Evolutionary conservation across 2,888 invertebrate genomes (phyloP).

Genomic region (Agrypnus murinus): DNA sequence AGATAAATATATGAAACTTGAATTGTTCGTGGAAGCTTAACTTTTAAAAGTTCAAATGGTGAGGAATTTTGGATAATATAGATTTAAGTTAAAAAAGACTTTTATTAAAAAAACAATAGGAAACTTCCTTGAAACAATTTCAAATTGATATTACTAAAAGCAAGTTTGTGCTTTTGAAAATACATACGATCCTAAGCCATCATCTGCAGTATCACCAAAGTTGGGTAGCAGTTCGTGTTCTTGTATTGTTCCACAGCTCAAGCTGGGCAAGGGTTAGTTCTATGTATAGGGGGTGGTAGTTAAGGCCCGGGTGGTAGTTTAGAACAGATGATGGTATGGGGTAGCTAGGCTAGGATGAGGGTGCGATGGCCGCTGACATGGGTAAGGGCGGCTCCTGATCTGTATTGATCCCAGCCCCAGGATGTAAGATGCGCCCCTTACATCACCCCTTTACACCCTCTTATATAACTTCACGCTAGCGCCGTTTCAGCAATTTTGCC

Average conservation of each 20-base stretch:
- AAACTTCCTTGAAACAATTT: too few species aligned
- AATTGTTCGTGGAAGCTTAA: too few species aligned
- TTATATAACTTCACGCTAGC: conserved; percentile 47
- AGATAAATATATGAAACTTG: too few species aligned
- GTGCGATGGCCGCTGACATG: conserved; percentile 71
- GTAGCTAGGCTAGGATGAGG: conserved; percentile 59
- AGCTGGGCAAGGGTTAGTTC: conserved; percentile 51
- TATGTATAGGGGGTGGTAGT: conserved; percentile 54
- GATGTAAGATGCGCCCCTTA: conserved; percentile 72
- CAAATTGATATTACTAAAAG: background rate
- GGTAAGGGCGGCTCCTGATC: conserved; percentile 72
- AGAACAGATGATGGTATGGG: conserved; percentile 53
- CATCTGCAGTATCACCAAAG: conserved; percentile 50
- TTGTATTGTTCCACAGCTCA: conserved; percentile 54
- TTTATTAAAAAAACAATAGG: too few species aligned
- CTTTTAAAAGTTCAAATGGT: too few species aligned
- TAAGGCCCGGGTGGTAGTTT: conserved; percentile 56
- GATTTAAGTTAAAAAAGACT: too few species aligned
- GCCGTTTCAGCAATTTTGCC: conserved; percentile 39
- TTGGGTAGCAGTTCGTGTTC: conserved; percentile 53
- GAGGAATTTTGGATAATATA: too few species aligned
- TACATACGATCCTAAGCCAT: conserved; percentile 28
- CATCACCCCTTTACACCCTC: conserved; percentile 63
- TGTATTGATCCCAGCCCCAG: conserved; percentile 71
- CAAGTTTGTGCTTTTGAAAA: conserved; percentile 3